A percentile compares a stretch with the other conserved stretches of the same genome.
phyloP scores from a whole-genome alignment of 2,797 vertebrate genomes.

The Loris lydekkerianus region DNA sequence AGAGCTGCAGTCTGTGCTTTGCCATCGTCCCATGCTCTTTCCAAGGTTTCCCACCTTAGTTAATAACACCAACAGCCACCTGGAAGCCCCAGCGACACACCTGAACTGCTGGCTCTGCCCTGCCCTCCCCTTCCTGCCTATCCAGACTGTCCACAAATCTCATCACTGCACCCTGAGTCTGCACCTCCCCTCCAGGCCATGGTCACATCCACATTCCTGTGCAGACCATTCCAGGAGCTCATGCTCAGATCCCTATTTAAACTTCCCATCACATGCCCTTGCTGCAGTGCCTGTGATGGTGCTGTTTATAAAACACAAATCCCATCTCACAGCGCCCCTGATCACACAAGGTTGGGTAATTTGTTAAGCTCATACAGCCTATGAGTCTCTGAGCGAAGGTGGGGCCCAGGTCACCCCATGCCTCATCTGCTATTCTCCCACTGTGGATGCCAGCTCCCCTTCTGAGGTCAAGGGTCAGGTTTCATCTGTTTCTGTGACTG shows the following conservation, averaged over 20 bases:
- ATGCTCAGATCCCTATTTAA: neutral
- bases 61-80: neutral
- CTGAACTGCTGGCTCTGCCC: fast-evolving
- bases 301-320: neutral
- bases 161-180: neutral
- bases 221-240: neutral
- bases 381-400: neutral
- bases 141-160: neutral
- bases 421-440: neutral
- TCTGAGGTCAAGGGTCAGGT: neutral
- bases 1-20: neutral
- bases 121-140: fast-evolving
- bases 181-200: fast-evolving
- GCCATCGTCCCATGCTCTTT: neutral
- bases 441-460: neutral
- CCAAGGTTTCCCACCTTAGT: neutral
- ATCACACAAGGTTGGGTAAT: neutral
- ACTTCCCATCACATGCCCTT: no score
- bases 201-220: no score
- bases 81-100: fast-evolving
- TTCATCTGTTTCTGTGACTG: neutral
- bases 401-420: fast-evolving
- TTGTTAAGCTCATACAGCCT: neutral
- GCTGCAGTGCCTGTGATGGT: fast-evolving
- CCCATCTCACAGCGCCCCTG: neutral